These are phyloP conservation scores for Zaprionus taronus DNA, from an alignment of 1,140 invertebrate genomes.

Conservation along the genomic window DNA sequence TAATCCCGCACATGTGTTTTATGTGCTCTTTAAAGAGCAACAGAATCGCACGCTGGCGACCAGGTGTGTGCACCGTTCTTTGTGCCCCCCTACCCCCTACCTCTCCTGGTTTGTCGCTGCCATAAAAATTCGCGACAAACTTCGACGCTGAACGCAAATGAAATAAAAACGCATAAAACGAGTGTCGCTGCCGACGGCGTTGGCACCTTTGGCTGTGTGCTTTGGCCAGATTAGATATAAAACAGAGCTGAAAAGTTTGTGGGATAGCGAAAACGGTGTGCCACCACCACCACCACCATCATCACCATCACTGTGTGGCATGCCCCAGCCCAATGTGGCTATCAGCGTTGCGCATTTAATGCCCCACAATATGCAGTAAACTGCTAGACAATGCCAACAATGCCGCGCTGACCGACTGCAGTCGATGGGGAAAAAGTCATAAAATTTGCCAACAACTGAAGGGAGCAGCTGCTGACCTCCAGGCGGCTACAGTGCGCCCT, in stretches of 20 bases:
- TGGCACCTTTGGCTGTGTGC: constrained; percentile 28
- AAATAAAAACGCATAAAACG: constrained; percentile 79
- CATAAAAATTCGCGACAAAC: constrained; percentile 67
- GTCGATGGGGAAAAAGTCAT: constrained; percentile 66
- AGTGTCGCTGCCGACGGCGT: constrained; percentile 49
- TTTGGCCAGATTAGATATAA: constrained; percentile 68
- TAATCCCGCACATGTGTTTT: constrained; percentile 77
- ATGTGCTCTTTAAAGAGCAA: constrained; percentile 52
- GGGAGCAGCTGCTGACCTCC: constrained; percentile 41
- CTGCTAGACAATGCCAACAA: constrained; percentile 43
- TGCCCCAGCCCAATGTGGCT: constrained; percentile 19
- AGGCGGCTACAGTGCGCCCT: not conserved
- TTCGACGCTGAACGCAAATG: constrained; percentile 32
- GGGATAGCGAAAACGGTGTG: constrained; percentile 8
- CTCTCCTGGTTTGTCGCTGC: constrained; percentile 6
- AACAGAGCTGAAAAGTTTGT: constrained; percentile 61
- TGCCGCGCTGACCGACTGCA: constrained; percentile 63
- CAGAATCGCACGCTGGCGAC: not conserved
- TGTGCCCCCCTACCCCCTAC: not conserved
- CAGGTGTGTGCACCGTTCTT: not conserved
- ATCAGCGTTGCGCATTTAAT: constrained; percentile 30
- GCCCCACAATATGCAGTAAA: constrained; percentile 65
- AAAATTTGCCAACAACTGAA: constrained; percentile 62
- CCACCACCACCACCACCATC: not conserved
- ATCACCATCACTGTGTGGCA: constrained; percentile 26